Percentiles rank a stretch among this genome's conserved stretches.
These are phyloP conservation scores for Gymnoscopelus microlampas DNA, from an alignment of 2,797 vertebrate species.

Conservation along the genomic window DNA sequence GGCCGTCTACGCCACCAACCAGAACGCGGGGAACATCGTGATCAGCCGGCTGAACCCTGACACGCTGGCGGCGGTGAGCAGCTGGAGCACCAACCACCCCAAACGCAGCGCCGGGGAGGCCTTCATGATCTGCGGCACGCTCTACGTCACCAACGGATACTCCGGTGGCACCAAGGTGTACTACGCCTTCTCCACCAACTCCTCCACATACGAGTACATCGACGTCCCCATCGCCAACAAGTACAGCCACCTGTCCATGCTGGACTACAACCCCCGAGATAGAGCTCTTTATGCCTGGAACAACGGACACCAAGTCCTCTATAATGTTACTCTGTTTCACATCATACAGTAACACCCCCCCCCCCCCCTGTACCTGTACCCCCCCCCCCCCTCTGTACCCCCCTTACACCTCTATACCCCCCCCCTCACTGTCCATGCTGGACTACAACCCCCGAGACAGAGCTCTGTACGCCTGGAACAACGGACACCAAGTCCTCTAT, in stretches of 20 bases:
- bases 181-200: slow-evolving; percentile 95
- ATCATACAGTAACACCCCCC: slow-evolving; percentile 73
- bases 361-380: no score
- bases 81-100: slow-evolving; percentile 95
- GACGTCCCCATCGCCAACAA: slow-evolving; percentile 96
- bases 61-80: slow-evolving; percentile 90
- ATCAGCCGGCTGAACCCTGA: slow-evolving; percentile 93
- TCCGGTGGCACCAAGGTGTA: slow-evolving; percentile 96
- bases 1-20: slow-evolving; percentile 96
- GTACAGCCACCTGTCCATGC: slow-evolving; percentile 96
- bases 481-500: slow-evolving; percentile 95
- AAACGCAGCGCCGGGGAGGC: slow-evolving; percentile 95
- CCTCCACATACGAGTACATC: slow-evolving; percentile 96
- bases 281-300: slow-evolving; percentile 96
- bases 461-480: slow-evolving; percentile 96
- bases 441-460: slow-evolving; percentile 82
- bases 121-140: slow-evolving; percentile 96
- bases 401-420: no score
- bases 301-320: slow-evolving; percentile 95
- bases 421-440: no score
- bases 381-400: no score
- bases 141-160: slow-evolving; percentile 97
- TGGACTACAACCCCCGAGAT: slow-evolving; percentile 97
- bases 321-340: slow-evolving; percentile 85
- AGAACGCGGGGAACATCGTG: slow-evolving; percentile 96